A percentile compares a stretch with the other conserved stretches of the same genome.
phyloP scores from a whole-genome alignment of 2,113 vertebrate species.

The Glareola pratincola region DNA sequence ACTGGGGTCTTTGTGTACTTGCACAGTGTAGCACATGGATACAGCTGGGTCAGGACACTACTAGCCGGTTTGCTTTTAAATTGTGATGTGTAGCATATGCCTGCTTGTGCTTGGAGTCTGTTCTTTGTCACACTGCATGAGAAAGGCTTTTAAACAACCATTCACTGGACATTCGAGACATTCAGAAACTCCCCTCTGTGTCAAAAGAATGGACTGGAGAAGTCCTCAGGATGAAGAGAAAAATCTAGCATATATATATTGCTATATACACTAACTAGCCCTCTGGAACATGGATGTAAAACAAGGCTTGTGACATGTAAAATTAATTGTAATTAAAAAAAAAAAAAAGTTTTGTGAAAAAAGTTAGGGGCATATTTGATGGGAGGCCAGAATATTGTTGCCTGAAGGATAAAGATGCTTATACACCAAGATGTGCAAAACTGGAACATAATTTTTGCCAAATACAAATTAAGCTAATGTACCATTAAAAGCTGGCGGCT shows the following conservation, averaged over 20 bases:
- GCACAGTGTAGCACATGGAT: background rate
- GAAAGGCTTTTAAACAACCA: background rate
- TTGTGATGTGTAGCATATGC: background rate
- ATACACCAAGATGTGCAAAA: slow-evolving; percentile 2
- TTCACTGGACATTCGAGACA: background rate
- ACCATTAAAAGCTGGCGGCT: slow-evolving; percentile 16
- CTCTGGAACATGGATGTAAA: background rate
- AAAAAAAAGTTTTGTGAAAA: background rate
- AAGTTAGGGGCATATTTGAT: background rate
- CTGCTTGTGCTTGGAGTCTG: background rate
- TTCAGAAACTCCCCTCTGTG: background rate
- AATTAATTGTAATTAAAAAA: background rate
- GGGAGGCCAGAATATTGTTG: background rate
- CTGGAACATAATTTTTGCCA: background rate
- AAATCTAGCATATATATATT: background rate
- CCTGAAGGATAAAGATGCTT: slow-evolving; percentile 1
- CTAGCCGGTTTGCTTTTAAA: background rate
- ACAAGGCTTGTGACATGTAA: background rate
- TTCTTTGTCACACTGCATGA: background rate
- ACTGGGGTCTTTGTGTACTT: background rate
- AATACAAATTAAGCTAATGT: slow-evolving; percentile 42
- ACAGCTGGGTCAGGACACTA: background rate
- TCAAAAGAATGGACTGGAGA: background rate
- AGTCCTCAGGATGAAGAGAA: background rate
- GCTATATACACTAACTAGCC: background rate